phyloP scores from a whole-genome alignment of 2,113 vertebrate species.

The Gymnobelideus leadbeateri region DNA sequence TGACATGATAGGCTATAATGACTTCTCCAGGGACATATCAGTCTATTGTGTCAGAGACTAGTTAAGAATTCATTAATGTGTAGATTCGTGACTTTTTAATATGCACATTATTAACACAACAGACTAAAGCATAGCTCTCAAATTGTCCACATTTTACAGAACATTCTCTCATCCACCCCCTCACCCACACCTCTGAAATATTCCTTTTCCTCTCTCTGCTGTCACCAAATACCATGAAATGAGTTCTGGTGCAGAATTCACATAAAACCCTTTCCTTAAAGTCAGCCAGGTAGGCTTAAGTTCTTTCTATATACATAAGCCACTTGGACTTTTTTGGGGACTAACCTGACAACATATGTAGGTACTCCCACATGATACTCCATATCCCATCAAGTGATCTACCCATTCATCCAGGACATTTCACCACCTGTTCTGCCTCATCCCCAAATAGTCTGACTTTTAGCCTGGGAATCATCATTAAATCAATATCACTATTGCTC shows the following conservation, averaged over 20 bases:
- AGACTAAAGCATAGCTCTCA: slow-evolving; percentile 65
- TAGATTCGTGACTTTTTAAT: slow-evolving; percentile 75
- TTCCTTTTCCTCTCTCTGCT: slow-evolving; percentile 41
- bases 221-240: slow-evolving; percentile 48
- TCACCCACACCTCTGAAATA: slow-evolving; percentile 54
- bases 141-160: slow-evolving; percentile 55
- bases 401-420: not conserved
- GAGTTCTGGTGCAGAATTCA: not conserved
- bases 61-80: slow-evolving; percentile 74
- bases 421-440: not conserved
- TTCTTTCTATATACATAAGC: slow-evolving; percentile 16
- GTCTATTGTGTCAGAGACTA: slow-evolving; percentile 75
- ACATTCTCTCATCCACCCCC: slow-evolving; percentile 49
- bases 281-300: slow-evolving; percentile 1
- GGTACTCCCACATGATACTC: not conserved
- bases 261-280: slow-evolving; percentile 3
- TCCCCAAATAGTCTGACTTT: not conserved
- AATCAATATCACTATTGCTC: not conserved
- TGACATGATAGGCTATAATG: slow-evolving; percentile 76
- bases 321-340: slow-evolving; percentile 1
- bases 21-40: slow-evolving; percentile 74
- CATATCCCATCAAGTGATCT: not conserved
- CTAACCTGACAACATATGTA: not conserved
- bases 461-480: not conserved
- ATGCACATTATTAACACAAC: slow-evolving; percentile 70